Evolutionary conservation across 1,140 invertebrate genomes (phyloP).

Genomic region (Neodiprion fabricii): DNA sequence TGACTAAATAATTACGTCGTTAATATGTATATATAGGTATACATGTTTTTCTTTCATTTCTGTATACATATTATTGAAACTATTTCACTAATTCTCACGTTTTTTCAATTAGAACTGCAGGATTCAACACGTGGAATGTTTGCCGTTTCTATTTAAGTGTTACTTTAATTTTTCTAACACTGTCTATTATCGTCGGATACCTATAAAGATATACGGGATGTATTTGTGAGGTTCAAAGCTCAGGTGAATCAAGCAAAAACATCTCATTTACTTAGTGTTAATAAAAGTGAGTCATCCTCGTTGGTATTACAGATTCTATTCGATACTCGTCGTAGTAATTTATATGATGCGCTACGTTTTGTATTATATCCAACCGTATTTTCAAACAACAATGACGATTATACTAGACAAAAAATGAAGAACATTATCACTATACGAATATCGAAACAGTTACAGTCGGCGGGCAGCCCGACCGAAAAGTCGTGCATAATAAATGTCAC

Average conservation of each 20-base stretch:
- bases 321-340: too few relatives aligned
- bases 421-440: too few relatives aligned
- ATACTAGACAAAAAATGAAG: too few relatives aligned
- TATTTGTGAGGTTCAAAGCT: slow-evolving; percentile 37
- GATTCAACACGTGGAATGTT: background rate
- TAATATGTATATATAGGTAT: background rate
- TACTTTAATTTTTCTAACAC: background rate
- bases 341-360: too few relatives aligned
- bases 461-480: too few relatives aligned
- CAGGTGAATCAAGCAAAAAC: slow-evolving; percentile 37
- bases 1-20: background rate
- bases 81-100: background rate
- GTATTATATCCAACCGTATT: too few relatives aligned
- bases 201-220: background rate
- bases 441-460: too few relatives aligned
- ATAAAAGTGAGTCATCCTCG: background rate
- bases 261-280: background rate
- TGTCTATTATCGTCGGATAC: background rate
- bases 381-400: too few relatives aligned
- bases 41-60: too few relatives aligned
- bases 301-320: too few relatives aligned
- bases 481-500: too few relatives aligned
- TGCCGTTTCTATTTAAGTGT: background rate
- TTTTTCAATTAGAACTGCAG: background rate
- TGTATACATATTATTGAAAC: background rate